Conservation (phyloP, 2,797 vertebrate species). For the Cyclura pinguis region DNA sequence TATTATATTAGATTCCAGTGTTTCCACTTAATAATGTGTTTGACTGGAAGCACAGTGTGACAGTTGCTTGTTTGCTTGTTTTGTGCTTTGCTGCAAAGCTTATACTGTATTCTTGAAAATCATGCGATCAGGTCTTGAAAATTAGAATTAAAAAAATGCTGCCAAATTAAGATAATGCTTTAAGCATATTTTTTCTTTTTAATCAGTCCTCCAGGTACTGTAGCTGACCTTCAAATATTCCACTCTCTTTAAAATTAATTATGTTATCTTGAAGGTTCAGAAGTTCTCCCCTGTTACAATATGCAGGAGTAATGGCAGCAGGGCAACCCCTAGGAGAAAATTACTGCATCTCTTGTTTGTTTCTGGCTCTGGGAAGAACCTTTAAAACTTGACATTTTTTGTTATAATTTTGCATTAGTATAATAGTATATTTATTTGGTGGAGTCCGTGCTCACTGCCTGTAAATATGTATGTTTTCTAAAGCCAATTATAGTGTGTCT, state of each 20-base stretch:
- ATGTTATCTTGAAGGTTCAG: conserved; percentile 72
- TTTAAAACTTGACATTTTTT: conserved; percentile 61
- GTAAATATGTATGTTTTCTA: conserved; percentile 67
- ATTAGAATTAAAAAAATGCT: conserved; percentile 42
- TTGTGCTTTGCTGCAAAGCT: not conserved
- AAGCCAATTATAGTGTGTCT: conserved; percentile 66
- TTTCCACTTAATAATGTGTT: conserved; percentile 6
- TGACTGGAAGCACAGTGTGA: not conserved
- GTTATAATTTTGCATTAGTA: conserved; percentile 46
- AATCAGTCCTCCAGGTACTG: conserved; percentile 55
- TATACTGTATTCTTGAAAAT: conserved; percentile 40
- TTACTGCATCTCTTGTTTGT: conserved; percentile 64
- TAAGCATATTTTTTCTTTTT: conserved; percentile 50
- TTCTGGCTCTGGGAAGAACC: conserved; percentile 58
- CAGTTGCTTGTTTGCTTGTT: not conserved
- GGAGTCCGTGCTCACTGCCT: conserved; percentile 51
- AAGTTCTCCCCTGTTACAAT: conserved; percentile 60
- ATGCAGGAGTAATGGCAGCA: conserved; percentile 63
- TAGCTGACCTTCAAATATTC: conserved; percentile 61
- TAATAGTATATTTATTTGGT: conserved; percentile 56
- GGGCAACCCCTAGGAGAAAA: conserved; percentile 64
- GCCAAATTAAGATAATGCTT: conserved; percentile 60
- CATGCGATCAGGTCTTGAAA: conserved; percentile 47
- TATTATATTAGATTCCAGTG: not conserved
- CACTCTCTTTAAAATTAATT: conserved; percentile 72